Evolutionary conservation across 2,888 invertebrate species (phyloP), one percentile per base, ranked within the genome.

Genomic region (Orchestes rusci): DNA sequence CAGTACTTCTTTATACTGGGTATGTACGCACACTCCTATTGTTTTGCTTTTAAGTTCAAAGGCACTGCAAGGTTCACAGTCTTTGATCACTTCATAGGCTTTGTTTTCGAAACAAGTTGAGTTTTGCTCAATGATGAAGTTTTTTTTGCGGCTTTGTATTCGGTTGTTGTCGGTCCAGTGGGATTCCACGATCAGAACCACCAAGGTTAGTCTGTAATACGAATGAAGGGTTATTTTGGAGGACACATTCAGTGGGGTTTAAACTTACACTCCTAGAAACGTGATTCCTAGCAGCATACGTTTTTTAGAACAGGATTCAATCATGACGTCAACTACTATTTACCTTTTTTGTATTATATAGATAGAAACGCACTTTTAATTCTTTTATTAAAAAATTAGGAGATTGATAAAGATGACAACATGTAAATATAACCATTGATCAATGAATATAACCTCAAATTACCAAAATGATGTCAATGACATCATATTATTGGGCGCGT

Each of bases 21-120:
- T 86, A 56, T 83, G 82, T 48, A 84, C 79, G 60, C 91, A 91
- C 32, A 87, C 84, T 39, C 84, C 83, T 58, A 85, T 80, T 61
- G 82, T 87, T 67, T 82, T 80, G 62, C 88, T 89, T 39, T 81
- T 75, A 51, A 88, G 82, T 72, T 90, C 90, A 66, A 87, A 88
- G 53, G 81, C 84, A 74, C 84, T 79, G 67, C 91, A 90, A n/a
- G 85, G 86, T 69, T 88, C 84, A 58, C 90, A 90, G 66, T 85
- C 84, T 57, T 77, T 78, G 15, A 84, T 72, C 15, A 89, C 73
- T 51, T 78, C 76, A 57, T 77, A 87, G 13, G 79, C 73, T 62
- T 89, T 87, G 49, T 77, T 76, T 38, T 77, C 70, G 76, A 82
- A 82, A 63, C 90, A 90, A 7, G 81, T 83, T 0, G 84, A 82